Evolutionary conservation across 2,113 vertebrate species (phyloP).

Genomic region (Syrmaticus mikado): DNA sequence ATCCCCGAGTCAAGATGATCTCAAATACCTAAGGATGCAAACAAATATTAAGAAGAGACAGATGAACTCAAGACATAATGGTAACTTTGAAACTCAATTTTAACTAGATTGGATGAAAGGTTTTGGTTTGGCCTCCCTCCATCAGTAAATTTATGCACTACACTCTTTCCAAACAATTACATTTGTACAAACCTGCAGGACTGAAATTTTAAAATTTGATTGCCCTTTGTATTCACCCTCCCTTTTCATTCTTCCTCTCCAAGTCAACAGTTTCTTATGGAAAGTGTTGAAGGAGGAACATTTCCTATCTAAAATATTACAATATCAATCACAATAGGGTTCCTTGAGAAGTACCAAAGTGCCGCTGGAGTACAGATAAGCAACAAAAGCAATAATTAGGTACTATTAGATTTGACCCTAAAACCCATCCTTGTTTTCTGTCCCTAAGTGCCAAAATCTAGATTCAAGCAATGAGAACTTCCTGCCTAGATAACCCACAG

Average conservation of each 20-base stretch:
- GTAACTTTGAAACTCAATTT: background rate
- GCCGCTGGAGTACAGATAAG: background rate
- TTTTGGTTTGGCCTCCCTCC: background rate
- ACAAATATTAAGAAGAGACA: background rate
- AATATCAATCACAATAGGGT: background rate
- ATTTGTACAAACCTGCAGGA: background rate
- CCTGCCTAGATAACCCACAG: background rate
- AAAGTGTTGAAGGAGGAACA: background rate
- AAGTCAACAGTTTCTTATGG: background rate
- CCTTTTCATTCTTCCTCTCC: background rate
- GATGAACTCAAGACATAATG: background rate
- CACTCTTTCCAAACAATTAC: background rate
- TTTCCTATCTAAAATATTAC: background rate
- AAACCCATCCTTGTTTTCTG: background rate
- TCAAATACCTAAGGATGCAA: constrained; percentile 86
- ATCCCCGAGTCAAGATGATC: constrained; percentile 90
- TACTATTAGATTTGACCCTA: background rate
- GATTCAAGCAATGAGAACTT: background rate
- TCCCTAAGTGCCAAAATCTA: background rate
- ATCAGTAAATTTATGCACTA: background rate
- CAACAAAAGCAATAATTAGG: background rate
- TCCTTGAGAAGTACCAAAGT: background rate
- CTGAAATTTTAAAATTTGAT: background rate
- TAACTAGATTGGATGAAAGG: background rate
- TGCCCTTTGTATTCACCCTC: background rate